Evolutionary conservation across 1,140 invertebrate genomes (phyloP), one percentile per base, ranked within the genome.

Genomic region (Drosophila equinoxialis): DNA sequence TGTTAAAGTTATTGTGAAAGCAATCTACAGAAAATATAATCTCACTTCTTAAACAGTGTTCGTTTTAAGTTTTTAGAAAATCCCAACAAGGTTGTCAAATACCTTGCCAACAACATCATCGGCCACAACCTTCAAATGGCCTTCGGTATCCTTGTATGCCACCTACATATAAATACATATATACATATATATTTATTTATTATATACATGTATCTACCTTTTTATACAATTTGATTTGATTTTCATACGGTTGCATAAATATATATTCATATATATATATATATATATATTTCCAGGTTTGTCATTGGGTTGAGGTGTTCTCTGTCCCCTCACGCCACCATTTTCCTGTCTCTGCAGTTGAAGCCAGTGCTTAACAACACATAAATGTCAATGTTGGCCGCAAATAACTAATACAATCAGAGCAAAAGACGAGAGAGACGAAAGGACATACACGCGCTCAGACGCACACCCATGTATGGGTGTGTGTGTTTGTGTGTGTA

Each of bases 401-500:
- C 79, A 74, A 73, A 73, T 74, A 86, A 79, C 71, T 79, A 82
- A 87, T 76, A 57, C 76, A 76, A 87, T 77, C 71, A 76, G 51
- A 57, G 48, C 30, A 51, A 45, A 77, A 51, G 37, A 39, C 62
- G 23, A 80, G 39, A 57, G 48, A 51, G 54, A 77, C 30, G 60
- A 42, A 30, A 30, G 30, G 42, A 65, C 26, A 75, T 10, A 30
- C 17, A 10, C 54, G 11, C 39, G 13, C 33, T 42, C 33, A 57
- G 30, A 10, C 57, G 37, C 6, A 55, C 45, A 37, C 23, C 23
- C 8, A 30, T 8, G 26, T 57, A 35, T 45, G 35, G n/a, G n/a
- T 20, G 65, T 69, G 26, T 57, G 48, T 45, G 35, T 33, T n/a
- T 20, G 68, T 69, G 41, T 35, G 30, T 8, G 20, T 57, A 26